Evolutionary conservation across 2,113 vertebrate genomes (phyloP).

Genomic region (Protobothrops flavoviridis): DNA sequence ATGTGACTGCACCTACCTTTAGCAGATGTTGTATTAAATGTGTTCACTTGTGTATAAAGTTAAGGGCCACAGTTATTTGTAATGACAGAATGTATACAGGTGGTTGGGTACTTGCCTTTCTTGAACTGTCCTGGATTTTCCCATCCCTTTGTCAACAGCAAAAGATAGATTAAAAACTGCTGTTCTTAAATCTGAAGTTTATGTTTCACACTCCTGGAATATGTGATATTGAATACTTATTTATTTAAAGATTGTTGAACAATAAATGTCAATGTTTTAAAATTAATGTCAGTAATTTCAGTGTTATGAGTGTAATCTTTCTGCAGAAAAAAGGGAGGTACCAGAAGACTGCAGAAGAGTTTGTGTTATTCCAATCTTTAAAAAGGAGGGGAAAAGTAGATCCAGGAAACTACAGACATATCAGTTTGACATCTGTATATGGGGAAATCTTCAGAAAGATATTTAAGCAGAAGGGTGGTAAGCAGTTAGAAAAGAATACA

Average conservation of each 20-base stretch:
- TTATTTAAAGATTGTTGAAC: neutral
- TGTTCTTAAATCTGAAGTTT: neutral
- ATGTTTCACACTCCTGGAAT: neutral
- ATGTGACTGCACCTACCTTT: neutral
- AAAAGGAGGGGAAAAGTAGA: too few species aligned
- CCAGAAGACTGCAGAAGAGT: too few species aligned
- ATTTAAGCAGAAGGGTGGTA: too few species aligned
- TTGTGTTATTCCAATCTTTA: too few species aligned
- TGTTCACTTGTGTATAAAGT: neutral
- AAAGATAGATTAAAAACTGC: neutral
- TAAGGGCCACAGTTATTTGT: neutral
- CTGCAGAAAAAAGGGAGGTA: too few species aligned
- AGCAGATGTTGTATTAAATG: neutral
- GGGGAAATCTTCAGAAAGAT: too few species aligned
- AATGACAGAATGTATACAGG: neutral
- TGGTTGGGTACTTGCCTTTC: neutral
- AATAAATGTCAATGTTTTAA: neutral
- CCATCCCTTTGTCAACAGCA: neutral
- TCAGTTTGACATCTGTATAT: too few species aligned
- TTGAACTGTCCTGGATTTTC: neutral
- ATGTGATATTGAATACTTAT: neutral
- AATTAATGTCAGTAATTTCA: neutral
- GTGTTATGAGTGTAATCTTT: too few species aligned
- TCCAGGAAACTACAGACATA: too few species aligned
- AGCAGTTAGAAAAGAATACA: too few species aligned